Base-by-base conservation (phyloP, 92 coral and sea anemone species). In the Ricordea florida region DNA sequence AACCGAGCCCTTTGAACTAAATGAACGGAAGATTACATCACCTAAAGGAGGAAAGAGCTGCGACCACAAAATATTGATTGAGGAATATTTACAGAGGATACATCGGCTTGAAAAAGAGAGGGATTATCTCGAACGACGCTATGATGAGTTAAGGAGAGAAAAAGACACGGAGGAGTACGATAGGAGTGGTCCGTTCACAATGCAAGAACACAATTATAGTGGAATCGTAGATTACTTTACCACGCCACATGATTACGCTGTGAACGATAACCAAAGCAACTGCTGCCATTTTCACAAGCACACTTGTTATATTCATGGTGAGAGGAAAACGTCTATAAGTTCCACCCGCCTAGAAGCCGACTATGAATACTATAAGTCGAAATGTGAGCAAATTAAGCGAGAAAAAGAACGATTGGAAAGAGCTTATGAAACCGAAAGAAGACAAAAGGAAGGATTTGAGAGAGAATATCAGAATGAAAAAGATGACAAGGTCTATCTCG, bases 321-420 rank as follows among this genome's bases (percentile, higher is more conserved):
- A 20, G 8, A 56, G 56, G 10, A 62, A 75, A 8, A 33, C 29
- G 5, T 9, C 5, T 18, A 2, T 18, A 8, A 33, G 35, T 26
- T 31, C 69, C 31, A 20, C 4, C 30, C 46, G 38, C 11, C 21
- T 29, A 27, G 24, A 30, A 17, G 20, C 36, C 17, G 97, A 90
- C 30, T 72, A 67, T 2, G 97, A 90, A n/a, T 87, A 86, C 56
- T 90, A 72, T 57, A 90, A 90, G 55, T 58, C 89, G 6, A 87
- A 90, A 64, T 90, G 85, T n/a, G 90, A 90, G 10, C 93, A 88
- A 29, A 85, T 83, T 23, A 87, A 70, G 28, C 85, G 82, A 26
- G 93, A 90, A 23, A 90, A 87, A 62, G 97, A 90, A 53, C 67
- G 78, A 43, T 72, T 90, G 69, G 82, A 91, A 45, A 79, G 81